Evolutionary conservation across 2,888 invertebrate species (phyloP).

Genomic region (Chrysodeixis includens): DNA sequence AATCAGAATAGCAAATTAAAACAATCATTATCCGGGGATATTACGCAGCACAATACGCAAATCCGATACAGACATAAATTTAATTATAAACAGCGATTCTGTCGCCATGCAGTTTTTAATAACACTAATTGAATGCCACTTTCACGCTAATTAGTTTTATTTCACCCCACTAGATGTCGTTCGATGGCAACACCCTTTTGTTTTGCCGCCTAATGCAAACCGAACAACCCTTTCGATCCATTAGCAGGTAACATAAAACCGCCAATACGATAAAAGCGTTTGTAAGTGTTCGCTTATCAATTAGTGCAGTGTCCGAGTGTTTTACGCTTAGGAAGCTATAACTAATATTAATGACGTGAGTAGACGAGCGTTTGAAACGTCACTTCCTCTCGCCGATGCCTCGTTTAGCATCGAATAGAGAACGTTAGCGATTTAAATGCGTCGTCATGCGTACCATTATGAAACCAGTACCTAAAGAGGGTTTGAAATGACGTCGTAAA

Average conservation of each 20-base stretch:
- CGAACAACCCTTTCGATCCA: conserved; percentile 71
- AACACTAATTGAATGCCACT: conserved; percentile 41
- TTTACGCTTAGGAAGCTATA: conserved; percentile 56
- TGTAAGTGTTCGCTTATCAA: conserved; percentile 70
- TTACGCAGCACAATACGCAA: conserved; percentile 3
- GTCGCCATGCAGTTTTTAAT: conserved; percentile 31
- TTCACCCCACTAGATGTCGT: conserved; percentile 19
- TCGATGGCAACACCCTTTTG: conserved; percentile 38
- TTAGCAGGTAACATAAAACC: conserved; percentile 76
- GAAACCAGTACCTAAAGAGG: conserved; percentile 27
- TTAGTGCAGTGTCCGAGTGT: conserved; percentile 68
- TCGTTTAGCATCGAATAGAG: background rate
- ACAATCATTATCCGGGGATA: background rate
- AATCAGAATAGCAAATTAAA: background rate
- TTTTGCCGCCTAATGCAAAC: conserved; percentile 37
- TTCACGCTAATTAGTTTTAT: conserved; percentile 41
- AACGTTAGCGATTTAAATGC: conserved; percentile 48
- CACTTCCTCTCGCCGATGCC: conserved; percentile 33
- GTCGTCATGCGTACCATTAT: conserved; percentile 53
- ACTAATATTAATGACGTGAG: conserved; percentile 51
- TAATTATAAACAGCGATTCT: background rate
- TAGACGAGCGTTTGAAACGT: conserved; percentile 47
- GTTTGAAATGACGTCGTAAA: conserved; percentile 34
- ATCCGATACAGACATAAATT: background rate
- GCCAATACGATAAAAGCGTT: conserved; percentile 71